Conservation (phyloP, 23 tunicate genomes). For the Corella eumyota region DNA sequence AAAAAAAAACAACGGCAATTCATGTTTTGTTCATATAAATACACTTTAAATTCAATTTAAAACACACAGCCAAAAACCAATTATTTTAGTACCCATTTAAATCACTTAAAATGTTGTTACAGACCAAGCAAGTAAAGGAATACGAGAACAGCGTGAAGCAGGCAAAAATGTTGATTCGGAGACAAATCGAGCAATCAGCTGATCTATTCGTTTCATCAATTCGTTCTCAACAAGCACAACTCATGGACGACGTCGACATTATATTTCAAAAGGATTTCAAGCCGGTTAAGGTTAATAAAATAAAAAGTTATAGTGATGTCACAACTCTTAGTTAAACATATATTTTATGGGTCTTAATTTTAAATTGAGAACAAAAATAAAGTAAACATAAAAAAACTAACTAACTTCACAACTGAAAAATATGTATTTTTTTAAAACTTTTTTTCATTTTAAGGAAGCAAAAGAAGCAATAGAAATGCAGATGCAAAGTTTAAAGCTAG, state of each 20-base stretch:
- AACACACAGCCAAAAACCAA: too few species aligned
- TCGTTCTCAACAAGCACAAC: slow-evolving; percentile 15
- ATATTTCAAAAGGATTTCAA: slow-evolving; percentile 32
- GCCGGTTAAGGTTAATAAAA: slow-evolving; percentile 32
- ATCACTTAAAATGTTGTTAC: slow-evolving; percentile 1
- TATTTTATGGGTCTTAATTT: background rate
- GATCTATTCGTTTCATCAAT: slow-evolving; percentile 29
- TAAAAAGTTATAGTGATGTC: too few species aligned
- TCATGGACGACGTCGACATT: slow-evolving; percentile 22
- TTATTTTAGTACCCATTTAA: too few species aligned
- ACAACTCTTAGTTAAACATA: background rate
- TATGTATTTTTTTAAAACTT: background rate
- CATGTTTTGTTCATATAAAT: too few species aligned
- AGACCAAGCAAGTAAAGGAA: slow-evolving; percentile 39
- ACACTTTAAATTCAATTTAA: too few species aligned
- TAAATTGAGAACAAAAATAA: background rate
- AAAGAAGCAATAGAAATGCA: slow-evolving; percentile 31
- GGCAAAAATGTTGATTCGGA: slow-evolving; percentile 14
- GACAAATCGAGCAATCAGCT: slow-evolving; percentile 25
- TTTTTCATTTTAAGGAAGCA: slow-evolving; percentile 25
- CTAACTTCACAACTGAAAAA: too few species aligned
- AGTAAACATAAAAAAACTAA: too few species aligned
- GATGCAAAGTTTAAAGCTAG: slow-evolving; percentile 35
- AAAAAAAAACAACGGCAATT: too few species aligned
- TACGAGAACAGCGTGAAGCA: slow-evolving; percentile 36